A percentile compares a stretch with the other conserved stretches of the same genome.
These are phyloP conservation scores for Coccyzus lansbergi DNA, from an alignment of 2,797 vertebrate genomes.

Conservation along the genomic window DNA sequence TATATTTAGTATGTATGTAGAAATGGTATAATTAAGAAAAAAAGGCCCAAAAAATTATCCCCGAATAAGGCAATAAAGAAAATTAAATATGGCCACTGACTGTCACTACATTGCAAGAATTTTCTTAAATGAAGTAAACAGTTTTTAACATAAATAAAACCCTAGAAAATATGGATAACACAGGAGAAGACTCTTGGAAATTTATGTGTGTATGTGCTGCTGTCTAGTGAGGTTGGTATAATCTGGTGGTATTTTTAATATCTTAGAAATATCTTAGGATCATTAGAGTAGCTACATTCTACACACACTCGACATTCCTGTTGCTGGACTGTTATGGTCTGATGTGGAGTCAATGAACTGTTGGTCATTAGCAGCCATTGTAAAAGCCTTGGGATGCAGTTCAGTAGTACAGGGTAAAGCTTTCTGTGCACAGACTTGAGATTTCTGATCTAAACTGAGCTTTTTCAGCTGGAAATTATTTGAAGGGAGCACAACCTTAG, in stretches of 20 bases:
- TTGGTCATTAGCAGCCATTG: neutral
- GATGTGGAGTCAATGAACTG: neutral
- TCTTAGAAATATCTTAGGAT: too few species aligned
- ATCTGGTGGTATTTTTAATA: too few species aligned
- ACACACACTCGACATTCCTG: fast-evolving
- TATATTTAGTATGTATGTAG: neutral
- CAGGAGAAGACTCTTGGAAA: too few species aligned
- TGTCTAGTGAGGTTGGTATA: too few species aligned
- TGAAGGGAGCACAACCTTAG: neutral
- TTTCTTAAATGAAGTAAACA: neutral
- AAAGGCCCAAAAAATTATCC: neutral
- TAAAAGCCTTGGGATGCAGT: neutral
- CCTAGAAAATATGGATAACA: too few species aligned
- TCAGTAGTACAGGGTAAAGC: neutral
- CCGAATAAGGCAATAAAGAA: neutral
- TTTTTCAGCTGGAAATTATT: neutral
- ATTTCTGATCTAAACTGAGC: neutral
- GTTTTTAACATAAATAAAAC: neutral
- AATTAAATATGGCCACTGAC: neutral
- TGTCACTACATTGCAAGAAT: neutral
- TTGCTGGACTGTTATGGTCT: fast-evolving
- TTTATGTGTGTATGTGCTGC: too few species aligned
- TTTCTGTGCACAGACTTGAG: neutral
- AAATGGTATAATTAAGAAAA: neutral
- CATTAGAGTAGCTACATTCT: too few species aligned